Base-by-base conservation (phyloP, 2,797 vertebrate species). In the Cynodonichthys magdalenae region DNA sequence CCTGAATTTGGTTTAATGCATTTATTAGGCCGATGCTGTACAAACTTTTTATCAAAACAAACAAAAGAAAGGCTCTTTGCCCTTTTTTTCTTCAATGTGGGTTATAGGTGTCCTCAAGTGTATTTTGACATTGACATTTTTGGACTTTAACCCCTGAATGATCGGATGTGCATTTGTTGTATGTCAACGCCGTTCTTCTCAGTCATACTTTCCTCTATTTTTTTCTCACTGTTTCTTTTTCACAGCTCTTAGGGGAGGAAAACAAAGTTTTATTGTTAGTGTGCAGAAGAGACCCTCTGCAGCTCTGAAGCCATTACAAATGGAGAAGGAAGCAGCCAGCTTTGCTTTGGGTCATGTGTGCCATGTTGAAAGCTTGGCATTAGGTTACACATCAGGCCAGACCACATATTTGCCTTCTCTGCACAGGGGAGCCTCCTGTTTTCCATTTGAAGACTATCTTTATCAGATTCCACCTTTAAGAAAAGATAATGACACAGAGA, bases 361-460 rank as follows among this genome's bases (percentile, higher is more conserved):
- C 63, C 59, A 70, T 71, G 74, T 79, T 69, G 69, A 77, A 84
- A 84, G 76, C 75, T 73, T 81, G 74, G 81, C 81, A 77, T 89
- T 69, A 74, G 77, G 68, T 76, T 69, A 77, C 80, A 84, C 83
- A 83, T 81, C 79, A 75, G 81, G 64, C 79, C 63, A 58, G 73
- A 76, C 75, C 67, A 77, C 75, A 77, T 87, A 87, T 91, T 89
- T 88, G 80, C 79, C 81, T 86, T 67, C 71, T 62, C 77, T 50
- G 66, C 84, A 57, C 74, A 56, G 62, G 86, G 86, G 85, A 92
- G 80, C 71, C 69, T 63, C 77, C 76, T 82, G 80, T 82, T 84
- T 86, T 86, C 76, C 81, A 83, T 88, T 82, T 85, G 74, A 85
- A 79, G 84, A 63, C 81, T 81, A 81, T 75, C 74, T 82, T 73